A percentile compares a stretch with the other conserved stretches of the same genome.
These are phyloP conservation scores for Planococcus citri DNA, from an alignment of 1,140 invertebrate species.

Conservation along the genomic window DNA sequence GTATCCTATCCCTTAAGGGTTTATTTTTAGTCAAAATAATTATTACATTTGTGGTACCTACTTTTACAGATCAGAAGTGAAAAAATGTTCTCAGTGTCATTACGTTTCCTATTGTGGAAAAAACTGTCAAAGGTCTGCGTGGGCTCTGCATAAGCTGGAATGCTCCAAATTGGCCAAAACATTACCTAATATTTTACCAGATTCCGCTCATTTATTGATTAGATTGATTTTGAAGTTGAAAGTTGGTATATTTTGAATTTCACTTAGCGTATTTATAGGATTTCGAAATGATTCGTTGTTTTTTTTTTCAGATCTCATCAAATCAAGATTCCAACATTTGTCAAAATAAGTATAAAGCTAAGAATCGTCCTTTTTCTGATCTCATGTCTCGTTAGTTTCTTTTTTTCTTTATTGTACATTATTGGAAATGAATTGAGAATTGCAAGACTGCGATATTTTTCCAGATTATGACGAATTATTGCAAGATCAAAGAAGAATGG, in stretches of 20 bases:
- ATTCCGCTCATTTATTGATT: conserved; percentile 57
- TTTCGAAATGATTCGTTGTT: neutral
- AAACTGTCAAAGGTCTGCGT: conserved; percentile 57
- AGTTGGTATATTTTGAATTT: conserved; percentile 27
- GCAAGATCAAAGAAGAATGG: conserved; percentile 51
- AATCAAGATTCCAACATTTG: conserved; percentile 12
- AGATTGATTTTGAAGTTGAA: conserved; percentile 54
- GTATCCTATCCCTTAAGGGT: conserved; percentile 25
- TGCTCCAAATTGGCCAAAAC: conserved; percentile 55
- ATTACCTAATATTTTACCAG: conserved; percentile 50
- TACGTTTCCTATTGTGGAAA: conserved; percentile 65
- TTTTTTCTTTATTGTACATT: neutral
- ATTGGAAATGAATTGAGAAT: neutral
- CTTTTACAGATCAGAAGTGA: conserved; percentile 46
- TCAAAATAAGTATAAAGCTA: conserved; percentile 50
- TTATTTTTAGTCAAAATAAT: conserved; percentile 21
- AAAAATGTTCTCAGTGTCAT: conserved; percentile 65
- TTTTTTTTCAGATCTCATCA: neutral
- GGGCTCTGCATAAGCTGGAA: conserved; percentile 63
- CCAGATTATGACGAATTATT: conserved; percentile 67
- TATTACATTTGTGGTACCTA: conserved; percentile 24
- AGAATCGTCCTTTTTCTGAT: conserved; percentile 61
- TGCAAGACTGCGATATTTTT: neutral
- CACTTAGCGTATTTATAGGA: neutral
- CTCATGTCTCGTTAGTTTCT: conserved; percentile 66